Evolutionary conservation across 2,797 vertebrate species (phyloP), one percentile per base, ranked within the genome.

Genomic region (Melanotaenia boesemani): DNA sequence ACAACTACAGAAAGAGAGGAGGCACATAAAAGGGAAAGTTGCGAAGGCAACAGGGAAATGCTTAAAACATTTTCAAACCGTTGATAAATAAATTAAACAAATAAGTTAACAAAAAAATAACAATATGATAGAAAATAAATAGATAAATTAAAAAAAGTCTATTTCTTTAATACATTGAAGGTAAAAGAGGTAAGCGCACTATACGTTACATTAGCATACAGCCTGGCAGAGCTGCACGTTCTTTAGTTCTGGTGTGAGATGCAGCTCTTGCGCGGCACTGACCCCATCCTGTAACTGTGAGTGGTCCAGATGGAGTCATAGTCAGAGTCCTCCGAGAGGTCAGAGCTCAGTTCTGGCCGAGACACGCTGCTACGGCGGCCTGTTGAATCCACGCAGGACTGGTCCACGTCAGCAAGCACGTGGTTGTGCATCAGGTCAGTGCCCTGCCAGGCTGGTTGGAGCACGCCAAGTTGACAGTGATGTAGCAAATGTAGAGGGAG

Each of bases 381-480:
- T 83, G 96, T 94, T 85, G 96, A 95, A 93, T 99, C 98, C 95
- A 94, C 91, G 79, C 96, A 96, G 94, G 97, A 96, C 93, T 97
- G 97, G 95, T 98, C 96, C 93, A 95, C 95, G 87, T 99, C 97
- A 79, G 96, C 97, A 94, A 99, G 94, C 94, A 99, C 98, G 88
- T 99, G 98, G 96, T 99, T 99, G 96, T 99, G 98, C 98, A 99
- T 99, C 96, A 99, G 96, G 95, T 99, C 98, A 86, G 98, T 99
- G 95, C 98, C 98, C 96, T 99, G 98, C 98, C 98, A 99, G 94
- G 98, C 98, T 99, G 96, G 94, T 95, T 80, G 93, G 77, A 74
- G 73, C 30, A n/a, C 62, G 74, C 62, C 73, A 67, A 56, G 78
- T 58, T 62, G 73, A 37, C 6, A 20, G 72, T 3, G 61, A 62